Percentiles rank a stretch among this genome's conserved stretches.
These are phyloP conservation scores for Spizaetus ornatus DNA, from an alignment of 2,113 vertebrate species.

Conservation along the genomic window DNA sequence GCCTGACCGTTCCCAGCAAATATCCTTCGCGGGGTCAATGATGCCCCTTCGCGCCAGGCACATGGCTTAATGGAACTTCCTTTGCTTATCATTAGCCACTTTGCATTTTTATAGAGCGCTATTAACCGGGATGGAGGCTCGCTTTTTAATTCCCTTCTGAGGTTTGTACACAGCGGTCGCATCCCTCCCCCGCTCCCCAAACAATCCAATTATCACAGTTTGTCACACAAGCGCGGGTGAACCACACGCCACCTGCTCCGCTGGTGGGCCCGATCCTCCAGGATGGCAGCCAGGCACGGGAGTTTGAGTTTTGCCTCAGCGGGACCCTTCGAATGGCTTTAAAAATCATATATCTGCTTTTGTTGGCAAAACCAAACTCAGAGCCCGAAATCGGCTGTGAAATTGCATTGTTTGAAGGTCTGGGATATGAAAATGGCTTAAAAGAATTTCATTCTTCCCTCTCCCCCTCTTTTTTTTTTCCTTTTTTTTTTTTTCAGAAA, in stretches of 20 bases:
- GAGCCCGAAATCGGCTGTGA: neutral
- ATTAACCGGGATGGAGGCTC: neutral
- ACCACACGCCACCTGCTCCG: neutral
- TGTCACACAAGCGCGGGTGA: neutral
- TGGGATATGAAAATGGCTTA: neutral
- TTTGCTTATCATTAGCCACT: slow-evolving; percentile 35
- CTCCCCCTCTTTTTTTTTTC: neutral
- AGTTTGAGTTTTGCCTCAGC: neutral
- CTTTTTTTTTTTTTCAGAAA: neutral
- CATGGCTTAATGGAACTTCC: slow-evolving; percentile 6
- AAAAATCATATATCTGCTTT: neutral
- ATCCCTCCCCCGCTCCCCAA: neutral
- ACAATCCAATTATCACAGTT: slow-evolving; percentile 57
- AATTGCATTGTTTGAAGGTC: slow-evolving; percentile 33
- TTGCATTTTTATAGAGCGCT: slow-evolving; percentile 27
- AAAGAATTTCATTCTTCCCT: neutral
- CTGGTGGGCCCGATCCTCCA: neutral
- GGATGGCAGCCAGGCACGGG: neutral
- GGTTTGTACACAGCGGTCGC: neutral
- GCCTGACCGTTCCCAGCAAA: neutral
- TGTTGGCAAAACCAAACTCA: neutral
- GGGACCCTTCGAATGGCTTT: neutral
- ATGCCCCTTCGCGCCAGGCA: neutral
- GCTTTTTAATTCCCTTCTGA: slow-evolving; percentile 48
- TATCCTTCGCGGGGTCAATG: neutral